A percentile compares a stretch with the other conserved stretches of the same genome.
Conservation (phyloP, 2,888 invertebrate species). For the Heliconius cydno region DNA sequence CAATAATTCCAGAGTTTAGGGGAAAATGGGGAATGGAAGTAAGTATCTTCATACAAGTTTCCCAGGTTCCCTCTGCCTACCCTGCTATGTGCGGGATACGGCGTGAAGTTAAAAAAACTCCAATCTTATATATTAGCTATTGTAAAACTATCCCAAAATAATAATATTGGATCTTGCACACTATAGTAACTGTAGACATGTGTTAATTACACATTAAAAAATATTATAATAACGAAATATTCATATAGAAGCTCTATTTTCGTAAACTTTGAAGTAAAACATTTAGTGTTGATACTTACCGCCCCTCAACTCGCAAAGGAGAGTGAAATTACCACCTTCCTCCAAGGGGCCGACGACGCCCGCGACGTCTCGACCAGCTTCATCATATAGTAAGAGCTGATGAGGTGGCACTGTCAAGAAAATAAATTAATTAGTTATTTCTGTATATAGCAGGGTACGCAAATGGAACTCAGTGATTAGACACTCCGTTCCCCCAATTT, state of each 20-base stretch:
- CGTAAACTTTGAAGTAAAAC: neutral
- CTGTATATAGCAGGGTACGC: neutral
- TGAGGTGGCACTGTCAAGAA: constrained; percentile 90
- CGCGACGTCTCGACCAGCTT: constrained; percentile 90
- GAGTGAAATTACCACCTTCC: constrained; percentile 75
- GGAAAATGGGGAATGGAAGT: neutral
- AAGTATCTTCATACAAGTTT: too few relatives aligned
- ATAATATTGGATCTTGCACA: too few relatives aligned
- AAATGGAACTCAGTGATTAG: neutral
- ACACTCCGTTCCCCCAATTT: too few relatives aligned
- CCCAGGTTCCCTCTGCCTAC: too few relatives aligned
- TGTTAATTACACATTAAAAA: too few relatives aligned
- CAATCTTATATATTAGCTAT: too few relatives aligned
- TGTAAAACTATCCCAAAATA: too few relatives aligned
- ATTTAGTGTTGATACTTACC: constrained; percentile 57
- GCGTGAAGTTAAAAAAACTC: neutral
- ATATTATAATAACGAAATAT: too few relatives aligned
- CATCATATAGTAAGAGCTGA: constrained; percentile 91
- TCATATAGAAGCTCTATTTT: neutral
- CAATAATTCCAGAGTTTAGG: too few relatives aligned
- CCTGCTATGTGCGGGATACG: too few relatives aligned
- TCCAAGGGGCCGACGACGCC: constrained; percentile 91
- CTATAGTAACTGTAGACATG: too few relatives aligned
- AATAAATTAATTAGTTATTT: constrained; percentile 3
- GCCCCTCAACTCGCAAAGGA: constrained; percentile 75